Evolutionary conservation across 2,113 vertebrate species (phyloP).

Genomic region (Hassar affinis): DNA sequence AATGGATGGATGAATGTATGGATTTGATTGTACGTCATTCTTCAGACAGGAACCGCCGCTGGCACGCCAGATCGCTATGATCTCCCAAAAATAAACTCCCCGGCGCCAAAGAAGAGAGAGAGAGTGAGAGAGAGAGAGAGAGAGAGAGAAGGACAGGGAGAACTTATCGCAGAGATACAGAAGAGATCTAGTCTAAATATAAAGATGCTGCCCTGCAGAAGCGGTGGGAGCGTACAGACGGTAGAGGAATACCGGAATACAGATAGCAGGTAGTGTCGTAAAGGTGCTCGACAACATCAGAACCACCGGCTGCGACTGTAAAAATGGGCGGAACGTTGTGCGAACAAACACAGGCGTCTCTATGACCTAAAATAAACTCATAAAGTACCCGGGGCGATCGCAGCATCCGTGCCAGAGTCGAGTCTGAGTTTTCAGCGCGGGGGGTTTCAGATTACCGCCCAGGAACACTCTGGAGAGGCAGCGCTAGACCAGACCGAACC

Average conservation of each 20-base stretch:
- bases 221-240: no score
- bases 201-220: neutral
- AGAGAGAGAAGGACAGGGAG: no score
- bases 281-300: slow-evolving; percentile 73
- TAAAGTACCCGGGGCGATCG: slow-evolving; percentile 84
- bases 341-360: slow-evolving; percentile 85
- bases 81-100: neutral
- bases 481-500: slow-evolving; percentile 68
- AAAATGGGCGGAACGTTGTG: slow-evolving; percentile 71
- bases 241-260: no score
- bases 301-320: slow-evolving; percentile 79
- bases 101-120: neutral
- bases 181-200: neutral
- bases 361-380: slow-evolving; percentile 89
- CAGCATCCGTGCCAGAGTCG: slow-evolving; percentile 76
- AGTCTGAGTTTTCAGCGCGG: slow-evolving; percentile 68
- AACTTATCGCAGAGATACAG: neutral
- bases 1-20: neutral
- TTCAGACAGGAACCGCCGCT: neutral
- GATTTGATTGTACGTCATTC: neutral
- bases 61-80: neutral
- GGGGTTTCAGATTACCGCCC: slow-evolving; percentile 65
- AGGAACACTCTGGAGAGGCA: slow-evolving; percentile 64
- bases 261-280: slow-evolving; percentile 64
- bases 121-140: neutral